Evolutionary conservation across 2,797 vertebrate genomes (phyloP).

Genomic region (Protonibea diacanthus): DNA sequence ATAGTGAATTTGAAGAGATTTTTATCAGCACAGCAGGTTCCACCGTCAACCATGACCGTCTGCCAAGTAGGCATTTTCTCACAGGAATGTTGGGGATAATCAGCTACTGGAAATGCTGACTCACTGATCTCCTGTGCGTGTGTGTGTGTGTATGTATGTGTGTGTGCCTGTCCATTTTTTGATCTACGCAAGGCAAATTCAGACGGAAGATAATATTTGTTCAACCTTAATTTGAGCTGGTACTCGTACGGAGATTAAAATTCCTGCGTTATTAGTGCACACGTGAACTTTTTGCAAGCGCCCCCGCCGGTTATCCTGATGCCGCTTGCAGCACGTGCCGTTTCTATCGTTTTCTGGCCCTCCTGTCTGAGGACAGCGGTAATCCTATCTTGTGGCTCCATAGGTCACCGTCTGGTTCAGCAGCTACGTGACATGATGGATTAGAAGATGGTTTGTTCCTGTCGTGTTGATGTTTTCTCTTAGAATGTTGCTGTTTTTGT

Average conservation of each 20-base stretch:
- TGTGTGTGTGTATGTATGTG: neutral
- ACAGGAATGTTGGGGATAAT: constrained; percentile 50
- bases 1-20: constrained; percentile 41
- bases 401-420: constrained; percentile 5
- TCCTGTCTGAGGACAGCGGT: neutral
- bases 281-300: neutral
- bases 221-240: constrained; percentile 13
- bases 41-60: constrained; percentile 7
- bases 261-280: neutral
- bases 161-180: neutral
- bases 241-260: constrained; percentile 16
- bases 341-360: neutral
- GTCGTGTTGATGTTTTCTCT: neutral
- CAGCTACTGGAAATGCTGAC: constrained; percentile 57
- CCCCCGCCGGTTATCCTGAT: neutral
- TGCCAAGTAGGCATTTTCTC: constrained; percentile 55
- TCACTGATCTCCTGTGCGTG: constrained; percentile 21
- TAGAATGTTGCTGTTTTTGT: neutral
- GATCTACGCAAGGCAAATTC: constrained; percentile 6
- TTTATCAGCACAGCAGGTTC: constrained; percentile 31
- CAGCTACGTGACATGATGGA: neutral
- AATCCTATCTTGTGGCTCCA: constrained; percentile 3
- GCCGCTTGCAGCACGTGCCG: neutral
- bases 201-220: constrained; percentile 16
- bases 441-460: neutral